Evolutionary conservation across 2,113 vertebrate genomes (phyloP), one percentile per base, ranked within the genome.

Genomic region (Rhynchopsitta pachyrhyncha): DNA sequence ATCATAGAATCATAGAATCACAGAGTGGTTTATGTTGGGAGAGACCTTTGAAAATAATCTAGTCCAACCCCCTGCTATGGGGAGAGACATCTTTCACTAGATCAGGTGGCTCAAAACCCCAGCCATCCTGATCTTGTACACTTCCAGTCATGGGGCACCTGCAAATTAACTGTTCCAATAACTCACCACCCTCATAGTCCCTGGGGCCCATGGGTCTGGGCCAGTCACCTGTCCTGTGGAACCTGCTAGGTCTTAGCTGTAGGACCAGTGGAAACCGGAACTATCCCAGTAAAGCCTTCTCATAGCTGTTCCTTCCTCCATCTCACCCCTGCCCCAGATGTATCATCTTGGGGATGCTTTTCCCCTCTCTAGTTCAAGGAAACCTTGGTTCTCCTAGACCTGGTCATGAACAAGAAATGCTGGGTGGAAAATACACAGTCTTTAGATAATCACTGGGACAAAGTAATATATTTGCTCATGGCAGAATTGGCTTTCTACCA

Each of bases 251-350:
- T 49, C 5, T 25, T 2, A 39, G 31, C 8, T 77, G 8, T 47
- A 80, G 41, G 62, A 44, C 24, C 59, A 69, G 41, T 49, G 20
- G 63, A 69, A 85, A 57, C 14, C 2, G 35, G 64, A n/a, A 37
- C 6, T 68, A 9, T 24, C 20, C 13, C 6, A 42, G 33, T 47
- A 76, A 92, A 55, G 4, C 13, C 19, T 35, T 74, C 20, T 84
- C 17, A 41, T 4, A 37, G 13, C 23, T 75, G 4, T 49, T 82
- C 20, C n/a, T 86, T 80, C 20, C 35, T 64, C 37, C 11, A n/a
- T n/a, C n/a, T 84, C 0, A 0, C 19, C 6, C 17, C 13, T 50
- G 22, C 5, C 29, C n/a, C 17, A 68, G 25, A 37, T 28, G 9
- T 37, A 19, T 13, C 44, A 35, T 16, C 10, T 17, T 73, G 39